Base-by-base conservation (phyloP, 2,113 vertebrate genomes). In the Anguilla rostrata region DNA sequence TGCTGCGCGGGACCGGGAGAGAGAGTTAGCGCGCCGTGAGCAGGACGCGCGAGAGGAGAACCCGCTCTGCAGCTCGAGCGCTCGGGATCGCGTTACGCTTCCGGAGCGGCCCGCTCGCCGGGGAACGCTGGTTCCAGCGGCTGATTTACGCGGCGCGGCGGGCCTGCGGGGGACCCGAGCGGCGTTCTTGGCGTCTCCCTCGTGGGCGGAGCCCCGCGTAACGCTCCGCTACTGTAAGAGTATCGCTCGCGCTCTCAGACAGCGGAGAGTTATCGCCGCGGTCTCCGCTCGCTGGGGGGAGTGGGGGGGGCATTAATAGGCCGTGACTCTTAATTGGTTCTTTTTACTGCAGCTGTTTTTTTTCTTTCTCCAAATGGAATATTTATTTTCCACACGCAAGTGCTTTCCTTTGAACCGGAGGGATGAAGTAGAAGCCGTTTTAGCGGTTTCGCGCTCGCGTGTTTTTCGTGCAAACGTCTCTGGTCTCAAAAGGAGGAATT, bases 21-120 rank as follows among this genome's bases (percentile, higher is more conserved):
- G 92, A 92, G 93, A 94, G 92, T 94, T 94, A 93, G 91, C 92
- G 94, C 94, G 91, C 92, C 88, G 92, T 94, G 94, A 90, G 92
- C 90, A 93, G 94, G 94, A 95, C 94, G 94, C 95, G 94, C 92
- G 93, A 92, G 92, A 89, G 88, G 89, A 92, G 90, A 49, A 49
- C 91, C 89, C 90, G 90, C 90, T 91, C 91, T 92, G 92, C 90
- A 94, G 92, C 92, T 88, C 79, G 90, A 93, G 92, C 85, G 57
- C 84, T 91, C 79, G 85, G 92, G 91, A 93, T 91, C 90, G 90
- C 91, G 90, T 93, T 91, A 91, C 93, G 89, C 89, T 92, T 91
- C 14, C 83, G 87, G 83, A 84, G 20, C 15, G 40, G 40, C 57
- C 63, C 53, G 15, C 82, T 84, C 26, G 26, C 41, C 53, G 57